A percentile compares a stretch with the other conserved stretches of the same genome.
Conservation (phyloP, 2,113 vertebrate genomes). For the Laticauda laticaudata region DNA sequence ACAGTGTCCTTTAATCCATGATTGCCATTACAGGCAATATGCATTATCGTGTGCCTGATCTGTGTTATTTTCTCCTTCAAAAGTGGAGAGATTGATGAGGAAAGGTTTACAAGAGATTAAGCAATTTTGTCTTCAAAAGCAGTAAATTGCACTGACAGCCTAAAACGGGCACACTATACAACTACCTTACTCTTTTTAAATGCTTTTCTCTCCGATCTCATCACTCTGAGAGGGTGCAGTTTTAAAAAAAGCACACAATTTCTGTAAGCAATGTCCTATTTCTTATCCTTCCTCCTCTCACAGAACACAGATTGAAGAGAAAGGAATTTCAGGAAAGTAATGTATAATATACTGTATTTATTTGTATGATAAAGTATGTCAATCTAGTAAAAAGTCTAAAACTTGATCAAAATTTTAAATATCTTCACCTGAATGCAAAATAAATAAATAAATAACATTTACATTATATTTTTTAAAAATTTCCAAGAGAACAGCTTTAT, state of each 20-base stretch:
- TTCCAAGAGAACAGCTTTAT: neutral
- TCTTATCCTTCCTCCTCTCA: neutral
- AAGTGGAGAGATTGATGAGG: neutral
- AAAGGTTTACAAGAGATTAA: neutral
- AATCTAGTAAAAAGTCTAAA: neutral
- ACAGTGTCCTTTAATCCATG: neutral
- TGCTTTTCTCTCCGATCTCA: neutral
- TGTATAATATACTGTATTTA: neutral
- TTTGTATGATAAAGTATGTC: neutral
- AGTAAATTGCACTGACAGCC: neutral
- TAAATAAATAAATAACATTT: neutral
- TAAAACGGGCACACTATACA: neutral
- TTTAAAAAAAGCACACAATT: neutral
- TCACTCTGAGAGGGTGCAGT: neutral
- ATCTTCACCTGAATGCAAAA: neutral
- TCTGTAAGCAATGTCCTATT: neutral
- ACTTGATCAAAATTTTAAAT: neutral
- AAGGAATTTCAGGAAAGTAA: neutral
- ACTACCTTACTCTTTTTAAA: neutral
- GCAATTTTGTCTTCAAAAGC: neutral
- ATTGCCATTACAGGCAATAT: neutral
- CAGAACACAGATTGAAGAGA: neutral
- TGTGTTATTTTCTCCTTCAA: neutral
- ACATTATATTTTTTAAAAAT: neutral
- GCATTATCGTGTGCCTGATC: neutral